Conservation (phyloP, 2,113 vertebrate genomes). For the Pluvianellus socialis region DNA sequence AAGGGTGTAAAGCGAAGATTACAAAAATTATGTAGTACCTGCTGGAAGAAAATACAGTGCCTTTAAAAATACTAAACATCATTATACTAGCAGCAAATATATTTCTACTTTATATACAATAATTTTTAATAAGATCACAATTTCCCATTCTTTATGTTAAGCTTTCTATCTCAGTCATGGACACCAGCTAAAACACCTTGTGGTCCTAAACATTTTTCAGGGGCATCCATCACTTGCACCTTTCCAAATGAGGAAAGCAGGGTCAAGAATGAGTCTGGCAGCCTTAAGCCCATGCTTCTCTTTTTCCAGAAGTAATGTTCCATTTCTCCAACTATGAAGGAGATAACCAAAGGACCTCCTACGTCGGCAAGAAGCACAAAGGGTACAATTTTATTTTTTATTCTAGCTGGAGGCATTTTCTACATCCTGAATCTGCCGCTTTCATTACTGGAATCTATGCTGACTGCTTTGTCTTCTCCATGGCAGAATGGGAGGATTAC, state of each 20-base stretch:
- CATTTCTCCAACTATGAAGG: not conserved
- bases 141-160: not conserved
- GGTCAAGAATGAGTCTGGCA: not conserved
- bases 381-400: not conserved
- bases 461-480: not conserved
- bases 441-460: not conserved
- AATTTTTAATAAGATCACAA: not conserved
- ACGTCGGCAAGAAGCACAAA: not conserved
- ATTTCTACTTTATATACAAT: not conserved
- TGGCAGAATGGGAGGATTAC: not conserved
- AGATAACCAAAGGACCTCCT: not conserved
- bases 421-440: not conserved
- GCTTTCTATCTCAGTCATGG: not conserved
- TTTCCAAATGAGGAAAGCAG: not conserved
- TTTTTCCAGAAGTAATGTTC: not conserved
- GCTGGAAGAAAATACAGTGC: not conserved
- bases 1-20: not conserved
- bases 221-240: not conserved
- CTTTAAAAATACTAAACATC: not conserved
- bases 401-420: not conserved
- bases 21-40: not conserved
- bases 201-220: not conserved
- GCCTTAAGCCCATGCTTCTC: not conserved
- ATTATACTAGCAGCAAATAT: not conserved
- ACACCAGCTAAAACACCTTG: not conserved